Conservation (phyloP, 2,888 invertebrate species). For the Cylloceria caligata region DNA sequence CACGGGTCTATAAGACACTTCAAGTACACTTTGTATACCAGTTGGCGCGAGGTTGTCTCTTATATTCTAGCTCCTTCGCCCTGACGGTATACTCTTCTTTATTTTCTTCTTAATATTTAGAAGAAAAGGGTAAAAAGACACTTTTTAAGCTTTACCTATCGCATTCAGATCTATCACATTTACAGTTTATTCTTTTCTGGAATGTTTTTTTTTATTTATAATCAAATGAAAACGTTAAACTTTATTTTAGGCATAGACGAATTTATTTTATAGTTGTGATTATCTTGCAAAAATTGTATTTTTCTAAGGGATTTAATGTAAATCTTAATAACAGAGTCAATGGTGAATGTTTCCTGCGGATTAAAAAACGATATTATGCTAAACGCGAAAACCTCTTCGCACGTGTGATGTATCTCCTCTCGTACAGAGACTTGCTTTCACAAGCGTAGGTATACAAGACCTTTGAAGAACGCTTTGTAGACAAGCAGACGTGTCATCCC, state of each 20-base stretch:
- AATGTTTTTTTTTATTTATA: no score
- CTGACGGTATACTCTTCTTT: neutral
- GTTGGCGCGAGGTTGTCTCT: neutral
- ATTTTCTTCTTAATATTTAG: neutral
- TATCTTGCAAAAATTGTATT: no score
- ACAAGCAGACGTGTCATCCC: conserved; percentile 30
- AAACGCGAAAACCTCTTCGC: conserved; percentile 18
- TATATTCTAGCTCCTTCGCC: neutral
- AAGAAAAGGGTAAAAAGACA: neutral
- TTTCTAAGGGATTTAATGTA: no score
- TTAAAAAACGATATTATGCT: neutral
- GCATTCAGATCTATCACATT: no score
- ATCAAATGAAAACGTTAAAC: no score
- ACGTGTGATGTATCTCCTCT: conserved; percentile 3
- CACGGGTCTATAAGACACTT: conserved; percentile 10
- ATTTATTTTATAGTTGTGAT: no score
- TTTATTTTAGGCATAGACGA: no score
- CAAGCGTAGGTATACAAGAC: conserved; percentile 12
- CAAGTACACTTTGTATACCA: neutral
- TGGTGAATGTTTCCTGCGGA: neutral
- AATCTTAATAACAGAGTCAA: no score
- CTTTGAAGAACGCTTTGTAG: conserved; percentile 49
- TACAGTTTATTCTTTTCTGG: no score
- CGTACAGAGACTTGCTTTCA: conserved; percentile 17
- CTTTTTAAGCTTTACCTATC: neutral